Evolutionary conservation across 2,888 invertebrate species (phyloP), one percentile per base, ranked within the genome.

Genomic region (Lycaena phlaeas): DNA sequence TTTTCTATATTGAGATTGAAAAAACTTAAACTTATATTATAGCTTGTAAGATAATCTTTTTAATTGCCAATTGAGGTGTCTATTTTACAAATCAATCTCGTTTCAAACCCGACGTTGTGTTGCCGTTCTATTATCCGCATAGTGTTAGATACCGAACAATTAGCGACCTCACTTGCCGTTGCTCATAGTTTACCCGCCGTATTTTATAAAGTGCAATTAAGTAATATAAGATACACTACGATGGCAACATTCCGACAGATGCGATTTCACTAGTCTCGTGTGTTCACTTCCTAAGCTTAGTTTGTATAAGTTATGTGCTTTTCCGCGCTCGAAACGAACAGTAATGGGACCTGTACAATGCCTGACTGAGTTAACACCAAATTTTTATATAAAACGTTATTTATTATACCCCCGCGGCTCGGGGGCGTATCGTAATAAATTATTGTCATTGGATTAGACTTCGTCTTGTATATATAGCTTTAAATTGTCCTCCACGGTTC

Each of bases 301-400:
- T 59, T 56, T 46, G 42, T 52, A 47, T 50, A 53, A 50, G 41
- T 53, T 51, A 53, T 51, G 44, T 52, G 54, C 51, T 48, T 47
- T 9, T 56, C 59, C 57, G 57, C 60, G 54, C 56, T 58, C 60
- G 51, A 59, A 49, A 45, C 40, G 39, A 48, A 49, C 46, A 45
- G 60, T 61, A 61, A 71, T 66, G 74, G 73, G 74, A 74, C 74
- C 73, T 71, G 70, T 71, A 64, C 62, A 65, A 62, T 64, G 64
- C 66, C 61, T 68, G 74, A 76, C 73, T 74, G 74, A 74, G 61
- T 60, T 61, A 70, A 77, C 74, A 76, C 77, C 75, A 76, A 77
- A 71, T 70, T 70, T 61, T 64, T 61, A 65, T 66, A 62, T 48
- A 47, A 57, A 60, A 53, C 39, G 56, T 59, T 62, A 67, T 64